These are phyloP conservation scores for Lagria hirta DNA, from an alignment of 2,888 invertebrate species.

Conservation along the genomic window DNA sequence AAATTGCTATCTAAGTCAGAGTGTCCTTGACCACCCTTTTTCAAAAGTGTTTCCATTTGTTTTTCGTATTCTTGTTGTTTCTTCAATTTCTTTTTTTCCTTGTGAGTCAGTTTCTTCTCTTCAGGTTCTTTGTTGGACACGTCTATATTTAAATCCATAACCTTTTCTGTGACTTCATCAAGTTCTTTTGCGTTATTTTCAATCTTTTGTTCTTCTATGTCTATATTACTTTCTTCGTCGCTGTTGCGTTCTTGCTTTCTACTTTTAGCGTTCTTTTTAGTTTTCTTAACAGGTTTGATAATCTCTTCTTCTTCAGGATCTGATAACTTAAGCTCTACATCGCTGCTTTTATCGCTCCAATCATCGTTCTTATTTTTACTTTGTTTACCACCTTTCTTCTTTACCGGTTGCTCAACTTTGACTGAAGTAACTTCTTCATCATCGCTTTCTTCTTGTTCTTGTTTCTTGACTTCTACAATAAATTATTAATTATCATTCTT, in stretches of 20 bases:
- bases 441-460: slow-evolving; percentile 49
- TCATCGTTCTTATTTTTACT: slow-evolving; percentile 37
- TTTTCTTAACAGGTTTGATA: slow-evolving; percentile 46
- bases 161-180: slow-evolving; percentile 27
- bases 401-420: too few relatives aligned
- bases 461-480: slow-evolving; percentile 27
- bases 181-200: slow-evolving; percentile 23
- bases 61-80: slow-evolving; percentile 87
- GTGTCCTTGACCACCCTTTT: slow-evolving; percentile 86
- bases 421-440: slow-evolving; percentile 48
- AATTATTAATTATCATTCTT: slow-evolving; percentile 4
- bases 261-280: slow-evolving; percentile 36
- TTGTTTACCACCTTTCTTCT: slow-evolving; percentile 58
- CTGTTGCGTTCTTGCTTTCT: slow-evolving; percentile 22
- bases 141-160: slow-evolving; percentile 41
- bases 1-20: slow-evolving; percentile 92
- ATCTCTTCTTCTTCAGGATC: slow-evolving; percentile 39
- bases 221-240: too few relatives aligned
- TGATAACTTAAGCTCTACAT: slow-evolving; percentile 46
- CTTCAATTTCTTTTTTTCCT: slow-evolving; percentile 89
- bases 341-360: slow-evolving; percentile 44
- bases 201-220: slow-evolving; percentile 23
- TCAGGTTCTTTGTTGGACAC: slow-evolving; percentile 34
- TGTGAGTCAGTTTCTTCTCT: slow-evolving; percentile 82
- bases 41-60: slow-evolving; percentile 80